Percentiles rank a stretch among this genome's conserved stretches.
These are phyloP conservation scores for Drosophila bipectinata DNA, from an alignment of 1,140 invertebrate genomes.

Conservation along the genomic window DNA sequence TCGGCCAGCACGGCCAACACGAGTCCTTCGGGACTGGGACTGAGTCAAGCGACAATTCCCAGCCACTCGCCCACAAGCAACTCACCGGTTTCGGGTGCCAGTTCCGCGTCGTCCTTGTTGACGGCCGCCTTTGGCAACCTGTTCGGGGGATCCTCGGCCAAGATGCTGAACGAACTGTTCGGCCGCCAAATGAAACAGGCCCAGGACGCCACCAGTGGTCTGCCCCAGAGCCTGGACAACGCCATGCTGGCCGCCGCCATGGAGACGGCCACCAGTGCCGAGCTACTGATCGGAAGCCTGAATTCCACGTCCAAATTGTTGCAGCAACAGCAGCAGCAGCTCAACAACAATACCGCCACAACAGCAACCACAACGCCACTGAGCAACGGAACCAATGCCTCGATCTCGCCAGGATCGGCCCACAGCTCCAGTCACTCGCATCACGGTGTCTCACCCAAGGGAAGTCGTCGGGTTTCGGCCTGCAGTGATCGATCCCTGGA, in stretches of 20 bases:
- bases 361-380: conserved; percentile 55
- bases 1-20: conserved; percentile 52
- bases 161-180: conserved; percentile 93
- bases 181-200: conserved; percentile 90
- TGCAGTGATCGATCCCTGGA: conserved; percentile 80
- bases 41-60: conserved; percentile 7
- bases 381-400: conserved; percentile 67
- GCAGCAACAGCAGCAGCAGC: conserved; percentile 55
- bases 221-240: conserved; percentile 83
- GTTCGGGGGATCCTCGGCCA: conserved; percentile 89
- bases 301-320: conserved; percentile 63
- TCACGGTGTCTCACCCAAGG: conserved; percentile 39
- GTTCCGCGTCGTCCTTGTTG: conserved; percentile 65
- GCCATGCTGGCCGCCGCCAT: conserved; percentile 81
- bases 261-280: conserved; percentile 83
- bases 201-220: conserved; percentile 87
- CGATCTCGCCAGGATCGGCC: conserved; percentile 61
- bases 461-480: conserved; percentile 68
- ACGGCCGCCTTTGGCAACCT: conserved; percentile 88
- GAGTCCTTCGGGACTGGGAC: conserved; percentile 20
- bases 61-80: conserved; percentile 58
- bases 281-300: conserved; percentile 68
- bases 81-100: conserved; percentile 64
- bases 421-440: conserved; percentile 55
- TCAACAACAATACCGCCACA: conserved; percentile 50